Evolutionary conservation across 2,888 invertebrate species (phyloP).

Genomic region (Lasioglossum leucozonium): DNA sequence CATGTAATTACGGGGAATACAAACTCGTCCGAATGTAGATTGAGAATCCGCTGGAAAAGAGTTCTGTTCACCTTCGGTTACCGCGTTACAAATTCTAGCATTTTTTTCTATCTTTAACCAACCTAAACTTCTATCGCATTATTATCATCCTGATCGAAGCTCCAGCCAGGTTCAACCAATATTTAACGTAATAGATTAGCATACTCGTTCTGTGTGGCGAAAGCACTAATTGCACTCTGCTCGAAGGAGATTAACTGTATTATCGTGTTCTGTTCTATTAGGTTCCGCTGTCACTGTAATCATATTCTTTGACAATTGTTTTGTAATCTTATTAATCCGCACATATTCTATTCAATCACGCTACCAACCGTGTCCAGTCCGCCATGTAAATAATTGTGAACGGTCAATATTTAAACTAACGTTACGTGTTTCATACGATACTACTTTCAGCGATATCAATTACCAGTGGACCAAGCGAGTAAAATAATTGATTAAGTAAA

Average conservation of each 20-base stretch:
- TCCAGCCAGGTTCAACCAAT: neutral
- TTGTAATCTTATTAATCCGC: neutral
- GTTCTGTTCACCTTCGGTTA: neutral
- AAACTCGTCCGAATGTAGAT: too few species aligned
- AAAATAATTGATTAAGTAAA: neutral
- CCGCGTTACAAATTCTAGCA: too few species aligned
- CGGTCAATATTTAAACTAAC: neutral
- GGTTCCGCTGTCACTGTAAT: neutral
- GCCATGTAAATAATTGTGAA: neutral
- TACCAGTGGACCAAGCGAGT: neutral
- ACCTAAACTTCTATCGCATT: neutral
- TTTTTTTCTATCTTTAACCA: too few species aligned
- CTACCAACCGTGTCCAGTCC: neutral
- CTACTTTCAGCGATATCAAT: neutral
- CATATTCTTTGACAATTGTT: conserved; percentile 2
- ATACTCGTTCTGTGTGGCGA: neutral
- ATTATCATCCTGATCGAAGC: neutral
- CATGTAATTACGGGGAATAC: conserved; percentile 11
- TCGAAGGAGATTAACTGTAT: conserved; percentile 9
- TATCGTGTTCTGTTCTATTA: neutral
- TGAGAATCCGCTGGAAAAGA: neutral
- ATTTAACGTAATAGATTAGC: conserved; percentile 3
- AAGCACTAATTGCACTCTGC: neutral
- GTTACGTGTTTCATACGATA: neutral
- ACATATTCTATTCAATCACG: neutral